A percentile compares a stretch with the other conserved stretches of the same genome.
These are phyloP conservation scores for Apamea sordens DNA, from an alignment of 2,888 invertebrate genomes.

Conservation along the genomic window DNA sequence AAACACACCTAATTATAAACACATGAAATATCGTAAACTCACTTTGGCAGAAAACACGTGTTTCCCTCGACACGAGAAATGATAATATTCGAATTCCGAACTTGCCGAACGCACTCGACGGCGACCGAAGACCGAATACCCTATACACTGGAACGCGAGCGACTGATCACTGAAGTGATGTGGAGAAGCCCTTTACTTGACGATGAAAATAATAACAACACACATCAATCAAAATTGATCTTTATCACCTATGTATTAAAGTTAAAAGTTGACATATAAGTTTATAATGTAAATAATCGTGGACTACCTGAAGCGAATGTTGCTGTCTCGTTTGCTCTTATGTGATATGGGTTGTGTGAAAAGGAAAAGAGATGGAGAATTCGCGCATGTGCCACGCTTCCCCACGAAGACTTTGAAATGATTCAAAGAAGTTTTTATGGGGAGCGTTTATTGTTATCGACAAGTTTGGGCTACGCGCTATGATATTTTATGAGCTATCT, in stretches of 20 bases:
- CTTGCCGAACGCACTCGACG: conserved; percentile 69
- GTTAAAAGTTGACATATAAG: conserved; percentile 63
- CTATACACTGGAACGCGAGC: conserved; percentile 71
- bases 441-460: conserved; percentile 78
- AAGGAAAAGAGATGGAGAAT: conserved; percentile 68
- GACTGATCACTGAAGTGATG: conserved; percentile 72
- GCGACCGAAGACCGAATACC: conserved; percentile 78
- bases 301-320: conserved; percentile 72
- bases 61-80: conserved; percentile 65
- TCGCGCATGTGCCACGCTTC: conserved; percentile 82
- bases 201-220: conserved; percentile 79
- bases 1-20: conserved; percentile 37
- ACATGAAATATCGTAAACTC: conserved; percentile 66
- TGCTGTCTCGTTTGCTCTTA: conserved; percentile 76
- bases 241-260: conserved; percentile 62
- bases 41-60: conserved; percentile 71
- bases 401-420: conserved; percentile 75
- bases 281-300: conserved; percentile 74
- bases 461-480: conserved; percentile 74
- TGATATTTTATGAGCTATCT: conserved; percentile 71
- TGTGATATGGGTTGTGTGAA: conserved; percentile 64
- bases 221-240: conserved; percentile 70
- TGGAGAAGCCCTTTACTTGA: conserved; percentile 76
- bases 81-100: conserved; percentile 62
- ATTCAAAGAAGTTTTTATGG: conserved; percentile 79